Base-by-base conservation (phyloP, 2,797 vertebrate species). In the Anabas testudineus region DNA sequence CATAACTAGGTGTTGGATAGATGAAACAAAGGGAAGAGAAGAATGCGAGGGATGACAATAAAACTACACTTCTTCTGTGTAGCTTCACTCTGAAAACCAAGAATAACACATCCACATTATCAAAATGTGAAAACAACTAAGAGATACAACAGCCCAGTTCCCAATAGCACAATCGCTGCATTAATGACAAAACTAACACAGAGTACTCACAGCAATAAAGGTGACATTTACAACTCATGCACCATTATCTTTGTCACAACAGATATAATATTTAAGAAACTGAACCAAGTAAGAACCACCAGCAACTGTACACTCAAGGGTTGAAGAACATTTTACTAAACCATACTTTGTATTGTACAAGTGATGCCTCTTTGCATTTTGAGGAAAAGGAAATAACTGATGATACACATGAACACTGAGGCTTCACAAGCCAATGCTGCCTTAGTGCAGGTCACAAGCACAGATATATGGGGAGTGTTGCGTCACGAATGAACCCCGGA, bases 131-230 rank as follows among this genome's bases (percentile, higher is more conserved):
- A 73, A 80, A 34, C 15, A 6, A 28, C 6, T 36, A 49, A 48
- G 37, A 72, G 47, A 63, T 12, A 67, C 63, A 67, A n/a, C n/a
- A n/a, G n/a, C n/a, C n/a, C n/a, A n/a, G n/a, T n/a, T n/a, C n/a
- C n/a, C n/a, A n/a, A n/a, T n/a, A n/a, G n/a, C n/a, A n/a, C 24
- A 24, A 24, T 24, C 24, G 61, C 71, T 79, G 64, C 59, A 34
- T 0, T 66, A 26, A 54, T 64, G 71, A 63, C 46, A 52, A 78
- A 71, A 63, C 51, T n/a, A n/a, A n/a, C n/a, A n/a, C n/a, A n/a
- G n/a, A n/a, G 13, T 24, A 52, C 45, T n/a, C 16, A 15, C 22
- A 28, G 41, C 16, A 58, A 32, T 45, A 19, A 32, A 13, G 30
- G n/a, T 49, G 42, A 46, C 21, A 52, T 67, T 74, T 51, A 37